These are phyloP conservation scores for Pampusana beccarii DNA, from an alignment of 2,113 vertebrate species.

Conservation along the genomic window DNA sequence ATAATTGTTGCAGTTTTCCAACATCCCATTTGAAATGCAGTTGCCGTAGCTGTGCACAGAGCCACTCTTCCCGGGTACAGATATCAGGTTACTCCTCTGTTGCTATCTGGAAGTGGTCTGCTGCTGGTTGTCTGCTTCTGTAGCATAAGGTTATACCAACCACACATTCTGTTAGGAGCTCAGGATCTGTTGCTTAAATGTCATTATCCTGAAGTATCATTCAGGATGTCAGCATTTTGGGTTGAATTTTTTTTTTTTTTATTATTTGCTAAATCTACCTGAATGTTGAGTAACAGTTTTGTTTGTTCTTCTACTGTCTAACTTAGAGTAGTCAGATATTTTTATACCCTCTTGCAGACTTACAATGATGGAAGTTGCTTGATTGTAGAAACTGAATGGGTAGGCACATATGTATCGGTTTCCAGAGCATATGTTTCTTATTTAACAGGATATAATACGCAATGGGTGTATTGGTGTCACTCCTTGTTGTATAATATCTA, in stretches of 20 bases:
- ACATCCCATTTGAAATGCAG: background rate
- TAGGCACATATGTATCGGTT: background rate
- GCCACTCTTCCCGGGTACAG: background rate
- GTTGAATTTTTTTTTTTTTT: background rate
- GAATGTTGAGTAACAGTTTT: background rate
- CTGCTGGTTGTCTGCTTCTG: background rate
- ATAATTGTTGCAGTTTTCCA: background rate
- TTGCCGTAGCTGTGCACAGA: background rate
- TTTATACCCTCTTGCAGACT: background rate
- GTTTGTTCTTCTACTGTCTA: background rate
- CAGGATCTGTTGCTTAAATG: background rate
- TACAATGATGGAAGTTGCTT: background rate
- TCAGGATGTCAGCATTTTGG: background rate
- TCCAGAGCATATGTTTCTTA: background rate
- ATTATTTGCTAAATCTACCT: background rate
- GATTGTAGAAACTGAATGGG: background rate
- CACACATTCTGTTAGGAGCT: background rate
- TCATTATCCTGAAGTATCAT: background rate
- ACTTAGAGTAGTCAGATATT: background rate
- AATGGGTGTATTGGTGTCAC: background rate
- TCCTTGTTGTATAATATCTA: background rate
- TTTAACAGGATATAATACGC: background rate
- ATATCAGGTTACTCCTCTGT: background rate
- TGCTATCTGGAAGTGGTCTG: background rate
- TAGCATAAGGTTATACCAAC: background rate